Base-by-base conservation (phyloP, 2,113 vertebrate genomes). In the Bettongia penicillata region DNA sequence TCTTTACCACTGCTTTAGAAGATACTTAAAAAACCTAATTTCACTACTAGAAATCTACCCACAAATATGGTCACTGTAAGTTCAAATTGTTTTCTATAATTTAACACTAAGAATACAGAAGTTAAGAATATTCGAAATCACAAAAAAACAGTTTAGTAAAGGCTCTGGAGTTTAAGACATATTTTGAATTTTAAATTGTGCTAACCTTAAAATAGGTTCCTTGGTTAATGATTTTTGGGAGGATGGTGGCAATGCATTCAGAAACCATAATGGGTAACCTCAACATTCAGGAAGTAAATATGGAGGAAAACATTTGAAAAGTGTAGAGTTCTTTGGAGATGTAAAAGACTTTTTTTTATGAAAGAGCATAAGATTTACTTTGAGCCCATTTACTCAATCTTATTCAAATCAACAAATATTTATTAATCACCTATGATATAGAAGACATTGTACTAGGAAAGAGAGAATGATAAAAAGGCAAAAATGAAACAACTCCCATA, bases 281-380 rank as follows among this genome's bases (percentile, higher is more conserved):
- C n/a, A 43, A 43, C n/a, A 43, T 84, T 84, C 68, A 84, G 7
- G 19, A 22, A 84, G 68, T 84, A 6, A 43, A 84, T 84, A 84
- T n/a, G 6, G 16, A 43, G 43, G 68, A 43, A 22, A 84, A 23
- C n/a, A 84, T 84, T 43, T 84, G 68, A 84, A 84, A 84, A 84
- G 16, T 43, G 26, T 10, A 43, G 23, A 43, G 10, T 19, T 84
- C n/a, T 77, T 77, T 84, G 14, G 37, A 77, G 37, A 77, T 77
- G 14, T n/a, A n/a, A 77, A 61, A 77, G 31, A 16, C 16, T 43
- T 22, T 43, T 84, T 84, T 22, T 77, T 84, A 14, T 43, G 94
- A 8, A 92, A 95, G 92, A 96, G 96, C 94, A 50, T 90, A 11
- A 26, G 50, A 94, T 23, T 37, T 90, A 25, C 48, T 89, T 91